Evolutionary conservation across 2,888 invertebrate genomes (phyloP).

Genomic region (Silvanus unidentatus): DNA sequence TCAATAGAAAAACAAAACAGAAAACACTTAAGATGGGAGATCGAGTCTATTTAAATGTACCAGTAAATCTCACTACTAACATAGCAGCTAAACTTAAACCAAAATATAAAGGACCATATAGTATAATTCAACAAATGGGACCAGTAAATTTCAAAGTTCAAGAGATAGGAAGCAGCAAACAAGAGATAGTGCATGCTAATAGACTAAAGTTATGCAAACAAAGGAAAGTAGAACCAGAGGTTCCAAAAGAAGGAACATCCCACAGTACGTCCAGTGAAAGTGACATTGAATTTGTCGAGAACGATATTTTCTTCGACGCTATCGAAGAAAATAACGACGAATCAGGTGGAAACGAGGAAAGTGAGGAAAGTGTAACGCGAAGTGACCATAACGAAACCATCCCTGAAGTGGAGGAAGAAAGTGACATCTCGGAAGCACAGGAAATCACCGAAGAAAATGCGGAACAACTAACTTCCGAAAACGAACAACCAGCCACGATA

Average conservation of each 20-base stretch:
- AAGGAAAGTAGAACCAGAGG: not conserved
- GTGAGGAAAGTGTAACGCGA: too few species aligned
- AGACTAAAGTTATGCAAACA: conserved; percentile 3
- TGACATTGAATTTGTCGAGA: too few species aligned
- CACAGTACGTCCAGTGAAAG: too few species aligned
- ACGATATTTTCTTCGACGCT: too few species aligned
- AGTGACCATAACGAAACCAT: too few species aligned
- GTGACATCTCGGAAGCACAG: too few species aligned
- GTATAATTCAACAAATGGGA: conserved; percentile 7
- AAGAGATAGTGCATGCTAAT: conserved; percentile 15
- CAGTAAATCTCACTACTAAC: not conserved
- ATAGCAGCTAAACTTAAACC: not conserved
- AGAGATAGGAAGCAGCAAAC: conserved; percentile 9
- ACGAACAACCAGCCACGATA: too few species aligned
- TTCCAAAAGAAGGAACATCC: not conserved
- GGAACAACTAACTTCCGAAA: too few species aligned
- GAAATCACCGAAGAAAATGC: too few species aligned
- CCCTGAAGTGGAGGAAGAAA: too few species aligned
- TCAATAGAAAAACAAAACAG: not conserved
- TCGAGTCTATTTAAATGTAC: conserved; percentile 6
- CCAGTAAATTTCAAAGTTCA: conserved; percentile 14
- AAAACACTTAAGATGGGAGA: conserved; percentile 8
- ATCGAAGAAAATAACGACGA: too few species aligned
- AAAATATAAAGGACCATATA: conserved; percentile 1
- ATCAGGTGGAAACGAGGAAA: too few species aligned